A percentile compares a stretch with the other conserved stretches of the same genome.
Evolutionary conservation across 2,113 vertebrate genomes (phyloP).

Genomic region (Megalops atlanticus): DNA sequence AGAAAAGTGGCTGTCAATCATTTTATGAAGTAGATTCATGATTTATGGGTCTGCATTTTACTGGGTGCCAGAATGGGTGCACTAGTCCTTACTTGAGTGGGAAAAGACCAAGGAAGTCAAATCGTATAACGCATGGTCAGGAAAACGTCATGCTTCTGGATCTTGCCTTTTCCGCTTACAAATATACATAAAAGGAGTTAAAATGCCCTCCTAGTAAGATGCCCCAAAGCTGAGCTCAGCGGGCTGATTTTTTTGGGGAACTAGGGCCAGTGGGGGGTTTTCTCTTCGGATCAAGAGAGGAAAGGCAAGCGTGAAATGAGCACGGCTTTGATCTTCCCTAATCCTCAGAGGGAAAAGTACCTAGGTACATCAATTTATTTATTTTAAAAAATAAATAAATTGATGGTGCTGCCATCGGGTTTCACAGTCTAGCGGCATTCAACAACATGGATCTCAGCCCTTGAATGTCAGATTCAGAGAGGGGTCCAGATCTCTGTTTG

Average conservation of each 20-base stretch:
- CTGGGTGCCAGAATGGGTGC: no score
- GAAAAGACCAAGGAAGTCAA: no score
- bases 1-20: no score
- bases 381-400: constrained; percentile 3
- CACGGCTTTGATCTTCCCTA: constrained; percentile 57
- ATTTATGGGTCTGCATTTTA: no score
- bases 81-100: no score
- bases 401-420: no score
- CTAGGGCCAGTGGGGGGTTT: constrained; percentile 44
- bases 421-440: no score
- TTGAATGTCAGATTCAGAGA: constrained; percentile 23
- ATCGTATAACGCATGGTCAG: no score
- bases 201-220: constrained; percentile 1
- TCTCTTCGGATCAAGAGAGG: constrained; percentile 32
- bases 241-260: constrained; percentile 34
- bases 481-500: constrained; percentile 35
- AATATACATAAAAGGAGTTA: background rate
- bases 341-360: constrained; percentile 52
- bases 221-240: constrained; percentile 33
- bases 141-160: background rate
- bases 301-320: constrained; percentile 54
- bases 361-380: constrained; percentile 24
- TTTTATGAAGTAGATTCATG: no score
- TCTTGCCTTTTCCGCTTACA: background rate
- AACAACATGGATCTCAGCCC: no score